A percentile compares a stretch with the other conserved stretches of the same genome.
These are phyloP conservation scores for Pygoscelis antarcticus DNA, from an alignment of 2,113 vertebrate genomes.

Conservation along the genomic window DNA sequence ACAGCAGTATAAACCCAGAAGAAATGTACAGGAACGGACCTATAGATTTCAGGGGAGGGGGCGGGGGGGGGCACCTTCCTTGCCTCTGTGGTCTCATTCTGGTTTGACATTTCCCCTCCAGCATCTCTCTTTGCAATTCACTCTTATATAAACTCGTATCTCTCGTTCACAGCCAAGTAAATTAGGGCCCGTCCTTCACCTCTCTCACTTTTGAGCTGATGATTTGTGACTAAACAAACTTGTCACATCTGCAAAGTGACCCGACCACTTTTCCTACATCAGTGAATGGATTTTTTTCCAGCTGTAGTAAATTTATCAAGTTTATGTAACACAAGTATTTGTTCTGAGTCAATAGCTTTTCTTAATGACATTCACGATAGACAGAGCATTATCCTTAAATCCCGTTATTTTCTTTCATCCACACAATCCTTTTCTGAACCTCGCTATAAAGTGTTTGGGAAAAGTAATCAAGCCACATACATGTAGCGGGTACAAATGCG, in stretches of 20 bases:
- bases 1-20: not conserved
- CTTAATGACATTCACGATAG: not conserved
- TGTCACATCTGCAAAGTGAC: not conserved
- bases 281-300: not conserved
- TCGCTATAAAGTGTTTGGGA: not conserved
- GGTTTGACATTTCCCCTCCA: not conserved
- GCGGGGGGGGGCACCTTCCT: not conserved
- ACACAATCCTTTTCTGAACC: not conserved
- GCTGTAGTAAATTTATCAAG: not conserved
- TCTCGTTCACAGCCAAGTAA: not conserved
- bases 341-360: not conserved
- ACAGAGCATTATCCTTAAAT: not conserved
- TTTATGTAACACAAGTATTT: not conserved
- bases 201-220: not conserved
- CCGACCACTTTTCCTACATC: not conserved
- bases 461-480: not conserved
- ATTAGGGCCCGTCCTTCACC: not conserved
- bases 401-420: not conserved
- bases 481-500: not conserved
- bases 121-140: not conserved
- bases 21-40: not conserved
- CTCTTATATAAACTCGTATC: fast-evolving
- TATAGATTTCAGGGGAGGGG: not conserved
- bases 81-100: not conserved
- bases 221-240: not conserved